Evolutionary conservation across 2,113 vertebrate genomes (phyloP), one percentile per base, ranked within the genome.

Genomic region (Hippocampus barbouri): DNA sequence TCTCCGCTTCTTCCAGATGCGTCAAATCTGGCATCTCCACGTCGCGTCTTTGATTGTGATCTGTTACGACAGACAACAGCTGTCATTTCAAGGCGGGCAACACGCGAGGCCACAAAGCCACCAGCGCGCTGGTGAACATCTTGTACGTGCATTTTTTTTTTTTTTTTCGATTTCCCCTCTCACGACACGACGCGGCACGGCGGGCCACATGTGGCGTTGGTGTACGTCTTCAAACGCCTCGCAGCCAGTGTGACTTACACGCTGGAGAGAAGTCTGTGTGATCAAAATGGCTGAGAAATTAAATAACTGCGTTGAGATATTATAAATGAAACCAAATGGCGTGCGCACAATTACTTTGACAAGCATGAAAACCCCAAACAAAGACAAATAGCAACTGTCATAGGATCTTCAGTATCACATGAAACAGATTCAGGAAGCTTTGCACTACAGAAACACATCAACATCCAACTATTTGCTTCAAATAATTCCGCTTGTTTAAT

Each of bases 31-130:
- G 40, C 62, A 43, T 41, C 25, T 5, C 56, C 56, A 61, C 23
- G 59, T 61, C 9, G 43, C 14, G 25, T 25, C 23, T 15, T 4
- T 45, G 41, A 66, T 16, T 47, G 3, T 47, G 18, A 66, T 66
- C n/a, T 43, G 20, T 43, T 65, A 2, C 9, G 41, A 47, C 43
- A 25, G 64, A 66, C 41, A 38, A 16, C 41, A 25, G 43, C 41
- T 66, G 41, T 47, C 38, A 68, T 68, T 68, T 68, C 66, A 38
- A n/a, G 21, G 20, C 8, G 18, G 30, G 27, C 47, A n/a, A 53
- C 47, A 53, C 47, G 25, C 16, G 14, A 41, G 25, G 43, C 66
- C 66, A 34, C 66, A 68, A 53, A 68, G 40, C 30, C 49, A n/a
- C 30, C 47, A 54, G 20, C 18, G 20, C 27, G 20, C 16, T 68